Percentiles rank a stretch among this genome's conserved stretches.
Conservation (phyloP, 1,140 invertebrate species). For the Grapholita molesta region DNA sequence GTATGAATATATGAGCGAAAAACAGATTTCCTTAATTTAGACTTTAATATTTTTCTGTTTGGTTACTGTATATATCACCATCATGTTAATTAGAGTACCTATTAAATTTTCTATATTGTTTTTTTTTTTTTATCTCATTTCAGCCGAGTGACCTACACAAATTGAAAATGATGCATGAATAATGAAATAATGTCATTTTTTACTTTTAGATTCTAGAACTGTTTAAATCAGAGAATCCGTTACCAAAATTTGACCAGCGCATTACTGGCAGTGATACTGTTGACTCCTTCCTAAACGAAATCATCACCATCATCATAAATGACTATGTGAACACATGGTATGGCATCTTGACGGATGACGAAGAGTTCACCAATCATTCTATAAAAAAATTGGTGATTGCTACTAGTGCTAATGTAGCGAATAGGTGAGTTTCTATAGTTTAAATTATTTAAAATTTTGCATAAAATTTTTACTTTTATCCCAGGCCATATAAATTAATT, state of each 20-base stretch:
- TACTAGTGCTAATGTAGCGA: slow-evolving; percentile 79
- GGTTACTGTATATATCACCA: too few species aligned
- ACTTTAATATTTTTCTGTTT: too few species aligned
- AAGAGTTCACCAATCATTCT: slow-evolving; percentile 77
- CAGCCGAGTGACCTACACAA: too few species aligned
- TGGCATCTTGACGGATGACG: slow-evolving; percentile 78
- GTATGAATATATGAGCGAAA: too few species aligned
- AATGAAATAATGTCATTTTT: slow-evolving; percentile 2
- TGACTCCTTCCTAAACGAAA: slow-evolving; percentile 75
- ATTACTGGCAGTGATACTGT: slow-evolving; percentile 72
- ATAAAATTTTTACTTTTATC: too few species aligned
- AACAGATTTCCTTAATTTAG: too few species aligned
- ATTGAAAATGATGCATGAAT: background rate
- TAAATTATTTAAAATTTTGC: too few species aligned
- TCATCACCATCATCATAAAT: slow-evolving; percentile 86
- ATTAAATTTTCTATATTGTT: too few species aligned
- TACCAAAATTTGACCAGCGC: slow-evolving; percentile 62
- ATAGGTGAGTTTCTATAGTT: slow-evolving; percentile 65
- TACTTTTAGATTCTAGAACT: slow-evolving; percentile 51
- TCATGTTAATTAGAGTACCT: too few species aligned
- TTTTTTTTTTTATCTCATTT: too few species aligned
- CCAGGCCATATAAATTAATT: too few species aligned
- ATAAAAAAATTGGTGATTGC: slow-evolving; percentile 79
- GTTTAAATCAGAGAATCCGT: slow-evolving; percentile 45
- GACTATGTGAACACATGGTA: slow-evolving; percentile 92